Evolutionary conservation across 2,797 vertebrate species (phyloP).

Genomic region (Craterocephalus amniculus): DNA sequence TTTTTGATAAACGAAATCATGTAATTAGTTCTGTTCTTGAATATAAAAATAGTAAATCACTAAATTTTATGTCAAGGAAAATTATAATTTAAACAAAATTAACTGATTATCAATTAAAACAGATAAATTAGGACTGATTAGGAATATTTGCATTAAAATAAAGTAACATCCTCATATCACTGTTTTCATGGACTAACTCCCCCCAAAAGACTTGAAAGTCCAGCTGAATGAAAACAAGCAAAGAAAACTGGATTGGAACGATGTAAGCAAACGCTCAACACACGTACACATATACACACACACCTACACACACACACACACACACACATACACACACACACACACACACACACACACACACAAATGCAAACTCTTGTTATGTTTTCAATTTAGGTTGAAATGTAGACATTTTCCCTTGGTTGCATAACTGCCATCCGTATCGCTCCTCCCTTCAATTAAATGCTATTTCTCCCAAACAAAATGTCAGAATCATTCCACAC

Average conservation of each 20-base stretch:
- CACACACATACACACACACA: slow-evolving; percentile 55
- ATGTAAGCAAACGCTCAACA: slow-evolving; percentile 30
- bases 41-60: slow-evolving; percentile 15
- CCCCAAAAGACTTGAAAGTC: slow-evolving; percentile 34
- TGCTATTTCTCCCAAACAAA: slow-evolving; percentile 83
- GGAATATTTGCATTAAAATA: not conserved
- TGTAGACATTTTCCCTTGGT: slow-evolving; percentile 80
- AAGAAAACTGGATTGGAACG: slow-evolving; percentile 42
- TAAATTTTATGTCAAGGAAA: not conserved
- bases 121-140: not conserved
- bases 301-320: slow-evolving; percentile 1
- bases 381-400: slow-evolving; percentile 82
- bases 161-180: not conserved
- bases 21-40: not conserved
- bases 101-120: not conserved
- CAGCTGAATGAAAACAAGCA: slow-evolving; percentile 53
- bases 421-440: slow-evolving; percentile 79
- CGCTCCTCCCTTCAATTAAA: slow-evolving; percentile 82
- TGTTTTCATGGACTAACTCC: slow-evolving; percentile 39
- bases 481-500: slow-evolving; percentile 82
- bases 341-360: slow-evolving; percentile 25
- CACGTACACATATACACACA: slow-evolving; percentile 30
- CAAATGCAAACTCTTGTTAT: slow-evolving; percentile 75
- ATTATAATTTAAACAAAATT: not conserved
- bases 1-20: slow-evolving; percentile 7